Evolutionary conservation across 2,888 invertebrate genomes (phyloP), one percentile per base, ranked within the genome.

Genomic region (Buathra laborator): DNA sequence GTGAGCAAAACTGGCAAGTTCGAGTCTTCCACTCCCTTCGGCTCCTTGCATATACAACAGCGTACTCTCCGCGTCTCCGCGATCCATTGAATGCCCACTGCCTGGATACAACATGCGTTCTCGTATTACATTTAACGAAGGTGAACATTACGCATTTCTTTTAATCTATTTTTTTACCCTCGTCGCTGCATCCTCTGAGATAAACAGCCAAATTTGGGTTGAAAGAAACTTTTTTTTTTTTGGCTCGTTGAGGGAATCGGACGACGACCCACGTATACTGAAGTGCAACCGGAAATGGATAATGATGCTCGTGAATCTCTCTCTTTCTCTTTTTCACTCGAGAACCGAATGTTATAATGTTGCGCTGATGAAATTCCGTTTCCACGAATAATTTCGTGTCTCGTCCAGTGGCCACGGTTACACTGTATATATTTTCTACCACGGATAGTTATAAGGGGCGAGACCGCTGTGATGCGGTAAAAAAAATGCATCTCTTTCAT

Each of bases 1-100:
- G 82, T 79, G 85, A 81, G 79, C 85, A 85, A 85, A 85, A 85
- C 83, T 74, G 46, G 74, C 76, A 66, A 64, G 71, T 53, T 67
- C 72, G n/a, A 29, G 56, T 66, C 75, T 83, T 84, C 83, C 83
- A 81, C 79, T 87, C 82, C 75, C 84, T 64, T 29, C 68, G 76
- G 48, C 59, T 72, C 74, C 70, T 19, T 44, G 29, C 29, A 62
- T 62, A 62, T 29, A 32, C 59, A 81, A 56, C 68, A 16, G 72
- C 51, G 37, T 51, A 74, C 74, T 72, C 44, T 72, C 32, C 12
- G 56, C 74, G 75, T 71, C 64, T 79, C 83, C 72, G 62, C 67
- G 76, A 83, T 83, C 80, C 70, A 85, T 85, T 76, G 75, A 72
- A 68, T 86, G 74, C 83, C 66, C 67, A 67, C 32, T 51, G 24